Conservation (phyloP, 1,140 invertebrate species). For the Drosophila ananassae region DNA sequence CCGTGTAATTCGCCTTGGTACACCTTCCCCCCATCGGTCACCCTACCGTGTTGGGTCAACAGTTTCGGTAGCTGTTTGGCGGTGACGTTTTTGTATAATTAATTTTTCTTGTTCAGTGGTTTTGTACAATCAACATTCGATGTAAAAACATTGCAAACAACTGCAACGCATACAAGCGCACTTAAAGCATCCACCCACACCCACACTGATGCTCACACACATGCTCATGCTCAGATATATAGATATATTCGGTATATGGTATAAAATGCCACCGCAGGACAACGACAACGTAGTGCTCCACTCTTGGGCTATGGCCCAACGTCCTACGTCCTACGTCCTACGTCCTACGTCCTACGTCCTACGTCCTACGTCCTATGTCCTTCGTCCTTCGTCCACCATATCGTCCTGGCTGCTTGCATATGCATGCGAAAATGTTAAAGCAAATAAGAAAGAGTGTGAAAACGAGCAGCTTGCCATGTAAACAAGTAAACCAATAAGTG, state of each 20-base stretch:
- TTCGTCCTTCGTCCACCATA: neutral
- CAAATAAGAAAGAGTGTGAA: conserved; percentile 82
- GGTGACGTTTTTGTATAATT: conserved; percentile 83
- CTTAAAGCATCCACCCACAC: conserved; percentile 57
- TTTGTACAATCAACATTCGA: conserved; percentile 82
- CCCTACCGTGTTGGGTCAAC: conserved; percentile 58
- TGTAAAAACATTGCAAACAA: conserved; percentile 79
- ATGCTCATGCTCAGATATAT: neutral
- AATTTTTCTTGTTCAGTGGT: conserved; percentile 83
- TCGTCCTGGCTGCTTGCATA: conserved; percentile 68
- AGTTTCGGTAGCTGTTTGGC: conserved; percentile 78
- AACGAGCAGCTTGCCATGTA: conserved; percentile 81
- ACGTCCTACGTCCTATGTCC: conserved; percentile 5
- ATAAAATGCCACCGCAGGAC: conserved; percentile 66
- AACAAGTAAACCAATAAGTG: conserved; percentile 82
- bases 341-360: neutral
- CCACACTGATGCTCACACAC: conserved; percentile 13
- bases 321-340: conserved; percentile 13
- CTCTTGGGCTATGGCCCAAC: conserved; percentile 35
- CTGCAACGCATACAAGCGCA: conserved; percentile 71
- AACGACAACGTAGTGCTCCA: conserved; percentile 51
- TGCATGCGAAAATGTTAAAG: conserved; percentile 81
- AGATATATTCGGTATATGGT: conserved; percentile 3
- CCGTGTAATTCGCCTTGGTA: neutral
- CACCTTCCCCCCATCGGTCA: neutral